Evolutionary conservation across 2,113 vertebrate genomes (phyloP), one percentile per base, ranked within the genome.

Genomic region (Cheilinus undulatus): DNA sequence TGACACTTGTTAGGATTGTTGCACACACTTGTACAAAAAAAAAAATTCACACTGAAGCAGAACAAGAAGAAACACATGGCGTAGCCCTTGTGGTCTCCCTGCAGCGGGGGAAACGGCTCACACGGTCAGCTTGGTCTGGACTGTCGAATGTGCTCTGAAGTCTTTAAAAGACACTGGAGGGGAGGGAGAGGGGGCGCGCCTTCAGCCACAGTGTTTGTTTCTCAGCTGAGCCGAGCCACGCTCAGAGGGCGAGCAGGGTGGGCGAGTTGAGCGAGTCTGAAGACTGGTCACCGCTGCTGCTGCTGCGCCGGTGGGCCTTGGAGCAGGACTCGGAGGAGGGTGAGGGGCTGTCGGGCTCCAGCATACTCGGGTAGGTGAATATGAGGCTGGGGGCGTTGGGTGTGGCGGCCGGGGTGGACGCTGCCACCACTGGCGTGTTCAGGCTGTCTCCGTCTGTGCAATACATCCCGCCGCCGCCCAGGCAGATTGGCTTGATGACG

Each of bases 201-300:
- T 56, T 71, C 76, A 49, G 40, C 87, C 88, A 82, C 86, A 89
- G 86, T 87, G 84, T 86, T 86, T 26, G 62, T 85, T 78, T 69
- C 46, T 59, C 76, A 48, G 69, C 63, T 34, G 49, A 38, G 56
- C n/a, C 0, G 3, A 12, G 32, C 24, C 45, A 24, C 8, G 54
- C 85, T 98, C 96, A 99, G 94, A 99, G 96, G 0, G 98, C 97
- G 93, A 99, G 94, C 69, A 99, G 94, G 59, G 98, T 99, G 20
- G 98, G 98, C 20, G 98, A 99, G 96, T 99, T 99, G 93, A 99
- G 97, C 87, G 98, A 99, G 95, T 99, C 98, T 17, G 97, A 99
- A 1, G 97, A 99, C 89, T 99, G 98, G 90, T 99, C 98, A 27
- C 98, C 98, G 0, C 98, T 98, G 95, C 98, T 99, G 92, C 97